Base-by-base conservation (phyloP, 1,140 invertebrate genomes). In the Mylabris phalerata region DNA sequence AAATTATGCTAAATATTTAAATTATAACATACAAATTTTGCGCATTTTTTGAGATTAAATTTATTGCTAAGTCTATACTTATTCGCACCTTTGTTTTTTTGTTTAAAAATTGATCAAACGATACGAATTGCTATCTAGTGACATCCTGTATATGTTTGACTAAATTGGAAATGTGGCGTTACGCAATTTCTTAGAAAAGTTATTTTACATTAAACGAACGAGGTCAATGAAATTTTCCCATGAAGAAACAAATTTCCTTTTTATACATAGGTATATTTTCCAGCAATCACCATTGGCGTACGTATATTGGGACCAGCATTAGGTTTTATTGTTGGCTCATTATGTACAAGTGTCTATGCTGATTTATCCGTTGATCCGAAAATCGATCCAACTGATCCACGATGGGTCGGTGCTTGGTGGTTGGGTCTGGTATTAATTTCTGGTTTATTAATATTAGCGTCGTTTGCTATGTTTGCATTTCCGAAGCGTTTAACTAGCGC, bases 351-450 rank as follows among this genome's bases (percentile, higher is more conserved):
- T 62, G 78, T 94, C 48, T 93, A 93, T 70, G 90, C 91, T 19
- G 85, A 95, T 74, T 83, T 93, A 3, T 79, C 84, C 1, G 74
- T 78, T 4, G 82, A 88, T 71, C 87, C 89, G 4, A 84, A 84
- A 61, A 88, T 91, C 60, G 84, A 85, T 55, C 85, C 89, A 39
- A 84, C 80, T n/a, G 89, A 95, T 78, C 90, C 90, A 1, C 81
- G 88, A 73, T 95, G 92, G 92, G 86, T 95, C 24, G 90, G 92
- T 19, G 92, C 91, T 43, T 95, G 92, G 92, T 95, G 91, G 91
- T 76, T 73, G 84, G 87, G 89, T 45, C 75, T 90, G 62, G 85
- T 95, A 32, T 75, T 93, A 48, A 91, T 95, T 55, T 85, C 90
- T 1, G 82, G 81, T 0, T 79, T 90, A 61, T 79, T 95, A 63